A percentile compares a stretch with the other conserved stretches of the same genome.
Evolutionary conservation across 2,797 vertebrate genomes (phyloP).

Genomic region (Galaxias olidus): DNA sequence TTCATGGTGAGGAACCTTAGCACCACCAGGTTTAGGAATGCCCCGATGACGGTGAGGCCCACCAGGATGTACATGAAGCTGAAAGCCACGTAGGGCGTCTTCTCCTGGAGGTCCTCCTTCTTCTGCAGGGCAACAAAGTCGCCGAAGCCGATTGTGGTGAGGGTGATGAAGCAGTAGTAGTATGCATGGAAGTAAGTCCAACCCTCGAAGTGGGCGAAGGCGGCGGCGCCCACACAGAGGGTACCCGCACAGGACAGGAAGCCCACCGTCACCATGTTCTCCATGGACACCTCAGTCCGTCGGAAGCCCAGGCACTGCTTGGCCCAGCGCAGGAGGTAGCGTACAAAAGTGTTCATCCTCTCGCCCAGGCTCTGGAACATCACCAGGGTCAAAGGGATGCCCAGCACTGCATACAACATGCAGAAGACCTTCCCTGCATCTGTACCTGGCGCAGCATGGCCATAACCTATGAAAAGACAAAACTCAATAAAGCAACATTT

Average conservation of each 20-base stretch:
- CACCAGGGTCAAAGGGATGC: conserved; percentile 93
- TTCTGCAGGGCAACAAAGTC: conserved; percentile 97
- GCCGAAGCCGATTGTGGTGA: conserved; percentile 97
- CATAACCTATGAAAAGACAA: conserved; percentile 83
- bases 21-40: conserved; percentile 95
- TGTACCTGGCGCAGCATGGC: conserved; percentile 91
- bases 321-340: conserved; percentile 84
- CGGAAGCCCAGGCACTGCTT: conserved; percentile 88
- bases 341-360: conserved; percentile 92
- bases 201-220: conserved; percentile 93
- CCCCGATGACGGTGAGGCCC: conserved; percentile 92
- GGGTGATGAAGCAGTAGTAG: conserved; percentile 97
- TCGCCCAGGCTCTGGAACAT: conserved; percentile 99
- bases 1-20: conserved; percentile 94
- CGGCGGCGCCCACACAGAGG: conserved; percentile 86
- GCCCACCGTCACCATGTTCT: conserved; percentile 95
- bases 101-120: conserved; percentile 92
- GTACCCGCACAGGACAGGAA: conserved; percentile 92
- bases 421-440: conserved; percentile 96
- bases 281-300: conserved; percentile 87
- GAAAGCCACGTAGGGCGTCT: conserved; percentile 91
- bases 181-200: conserved; percentile 98
- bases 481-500: conserved; percentile 26
- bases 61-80: conserved; percentile 98
- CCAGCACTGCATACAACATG: conserved; percentile 96